phyloP scores from a whole-genome alignment of 2,113 vertebrate genomes.

The Triplophysa rosa region DNA sequence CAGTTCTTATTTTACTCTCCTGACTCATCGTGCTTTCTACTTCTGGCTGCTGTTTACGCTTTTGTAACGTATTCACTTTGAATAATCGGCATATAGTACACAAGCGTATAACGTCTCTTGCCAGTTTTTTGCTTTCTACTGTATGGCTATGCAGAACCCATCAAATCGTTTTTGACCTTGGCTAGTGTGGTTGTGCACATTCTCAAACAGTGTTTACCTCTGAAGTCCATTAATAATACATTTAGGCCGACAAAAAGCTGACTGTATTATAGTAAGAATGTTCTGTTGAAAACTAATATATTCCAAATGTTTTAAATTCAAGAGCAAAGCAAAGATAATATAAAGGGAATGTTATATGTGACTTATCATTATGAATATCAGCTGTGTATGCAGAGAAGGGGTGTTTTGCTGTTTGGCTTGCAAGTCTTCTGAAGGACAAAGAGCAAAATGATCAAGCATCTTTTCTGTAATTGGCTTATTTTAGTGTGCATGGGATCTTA shows the following conservation, averaged over 20 bases:
- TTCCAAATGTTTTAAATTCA: not conserved
- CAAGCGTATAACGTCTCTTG: not conserved
- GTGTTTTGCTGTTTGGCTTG: not conserved
- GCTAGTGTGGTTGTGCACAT: not conserved
- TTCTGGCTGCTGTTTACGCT: not conserved
- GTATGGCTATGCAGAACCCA: not conserved
- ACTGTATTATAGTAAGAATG: not conserved
- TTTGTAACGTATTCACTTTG: not conserved
- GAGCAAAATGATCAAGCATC: slow-evolving; percentile 9
- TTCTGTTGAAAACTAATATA: not conserved
- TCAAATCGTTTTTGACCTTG: slow-evolving; percentile 2
- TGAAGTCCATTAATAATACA: slow-evolving; percentile 4
- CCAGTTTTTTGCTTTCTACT: not conserved
- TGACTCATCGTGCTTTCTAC: not conserved
- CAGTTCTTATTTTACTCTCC: slow-evolving; percentile 9
- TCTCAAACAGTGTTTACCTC: slow-evolving; percentile 15
- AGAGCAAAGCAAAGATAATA: not conserved
- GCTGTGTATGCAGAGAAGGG: not conserved
- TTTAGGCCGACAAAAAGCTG: not conserved
- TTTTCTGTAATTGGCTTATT: slow-evolving; percentile 22
- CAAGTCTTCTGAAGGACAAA: slow-evolving; percentile 12
- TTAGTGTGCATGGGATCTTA: not conserved
- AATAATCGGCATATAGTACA: not conserved
- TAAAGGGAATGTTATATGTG: slow-evolving; percentile 6
- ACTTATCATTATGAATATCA: slow-evolving; percentile 1